Evolutionary conservation across 2,888 invertebrate species (phyloP), one percentile per base, ranked within the genome.

Genomic region (Rotaria macrura): DNA sequence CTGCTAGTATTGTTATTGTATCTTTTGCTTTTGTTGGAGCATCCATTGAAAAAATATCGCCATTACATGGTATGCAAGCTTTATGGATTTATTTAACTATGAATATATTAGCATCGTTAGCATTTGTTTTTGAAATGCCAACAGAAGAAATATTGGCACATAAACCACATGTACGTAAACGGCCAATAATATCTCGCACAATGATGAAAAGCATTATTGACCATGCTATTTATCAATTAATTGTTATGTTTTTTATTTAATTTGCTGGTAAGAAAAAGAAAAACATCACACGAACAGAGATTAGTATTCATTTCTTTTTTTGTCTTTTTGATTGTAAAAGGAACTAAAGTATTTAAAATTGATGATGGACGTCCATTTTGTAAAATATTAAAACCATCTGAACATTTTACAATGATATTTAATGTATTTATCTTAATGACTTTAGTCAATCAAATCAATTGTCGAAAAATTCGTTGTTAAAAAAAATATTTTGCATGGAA

Each of bases 361-460:
- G 96, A 96, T 88, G 94, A 94, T 87, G 98, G 97, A 52, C 85
- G 86, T 55, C 88, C 89, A 84, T 86, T 86, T 43, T 86, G 87
- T 43, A 93, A 93, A 83, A 94, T 94, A 88, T 93, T 93, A 87
- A 92, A 94, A 55, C 97, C 98, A 87, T 94, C 96, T 79, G 95
- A 96, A 92, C 99, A 99, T 92, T 99, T 98, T 93, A 99, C 99
- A 86, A 95, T 99, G 91, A 98, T 99, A 91, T 99, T 99, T 93
- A 99, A 99, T 93, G 95, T 97, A 52, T 99, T 99, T 92, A 99
- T 99, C 88, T 95, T 99, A 96, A 99, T 99, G 99, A 99, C 99
- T 25, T 93, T 99, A 88, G 99, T 98, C 93, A 99, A 99, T 93
- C 99, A 99, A 93, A 96, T 99, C 91, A 99, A 99, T 92, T 97